These are phyloP conservation scores for Pseudococcus longispinus DNA, from an alignment of 2,888 invertebrate genomes.

Conservation along the genomic window DNA sequence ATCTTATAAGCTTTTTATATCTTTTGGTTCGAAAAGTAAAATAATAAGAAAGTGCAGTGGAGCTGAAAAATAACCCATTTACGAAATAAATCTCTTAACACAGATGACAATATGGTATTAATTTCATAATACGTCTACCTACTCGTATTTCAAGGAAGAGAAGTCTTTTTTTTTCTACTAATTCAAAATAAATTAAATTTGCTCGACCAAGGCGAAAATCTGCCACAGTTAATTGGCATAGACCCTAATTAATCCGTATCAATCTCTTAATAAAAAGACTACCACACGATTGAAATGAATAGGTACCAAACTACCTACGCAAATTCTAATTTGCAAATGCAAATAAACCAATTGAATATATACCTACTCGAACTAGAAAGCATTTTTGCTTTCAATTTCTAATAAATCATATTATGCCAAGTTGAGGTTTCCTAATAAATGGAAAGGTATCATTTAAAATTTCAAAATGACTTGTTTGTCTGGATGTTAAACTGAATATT, in stretches of 20 bases:
- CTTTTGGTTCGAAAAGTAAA: background rate
- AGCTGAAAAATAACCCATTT: background rate
- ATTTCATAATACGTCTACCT: no score
- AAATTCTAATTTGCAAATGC: background rate
- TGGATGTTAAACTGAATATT: background rate
- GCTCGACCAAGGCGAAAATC: no score
- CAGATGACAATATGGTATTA: no score
- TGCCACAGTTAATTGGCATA: no score
- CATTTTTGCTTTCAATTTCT: background rate
- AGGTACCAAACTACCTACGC: background rate
- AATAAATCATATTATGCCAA: background rate
- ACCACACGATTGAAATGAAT: background rate
- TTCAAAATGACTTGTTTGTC: background rate
- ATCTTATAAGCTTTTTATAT: background rate
- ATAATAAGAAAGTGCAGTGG: background rate
- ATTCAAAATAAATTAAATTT: no score
- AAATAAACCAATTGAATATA: background rate
- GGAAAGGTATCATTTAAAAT: background rate
- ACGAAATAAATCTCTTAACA: background rate
- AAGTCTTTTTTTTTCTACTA: no score
- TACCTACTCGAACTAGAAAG: background rate
- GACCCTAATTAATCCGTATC: no score
- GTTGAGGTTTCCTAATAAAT: background rate
- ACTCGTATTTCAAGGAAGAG: no score
- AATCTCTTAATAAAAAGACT: background rate